Evolutionary conservation across 2,113 vertebrate species (phyloP).

Genomic region (Crotalus horridus): DNA sequence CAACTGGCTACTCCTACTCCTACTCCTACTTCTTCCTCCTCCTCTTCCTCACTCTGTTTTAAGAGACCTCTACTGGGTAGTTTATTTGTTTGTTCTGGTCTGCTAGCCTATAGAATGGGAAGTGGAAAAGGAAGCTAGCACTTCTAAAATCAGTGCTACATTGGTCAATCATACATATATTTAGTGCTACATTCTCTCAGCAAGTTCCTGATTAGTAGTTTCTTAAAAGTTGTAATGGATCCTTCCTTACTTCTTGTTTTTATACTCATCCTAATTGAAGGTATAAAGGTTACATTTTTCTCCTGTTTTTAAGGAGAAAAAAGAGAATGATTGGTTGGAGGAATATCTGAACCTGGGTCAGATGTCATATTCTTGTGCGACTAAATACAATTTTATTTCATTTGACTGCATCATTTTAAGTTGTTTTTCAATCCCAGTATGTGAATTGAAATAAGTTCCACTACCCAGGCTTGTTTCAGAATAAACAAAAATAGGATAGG

Average conservation of each 20-base stretch:
- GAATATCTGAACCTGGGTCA: background rate
- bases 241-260: background rate
- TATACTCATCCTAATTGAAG: background rate
- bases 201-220: background rate
- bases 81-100: background rate
- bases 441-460: background rate
- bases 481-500: background rate
- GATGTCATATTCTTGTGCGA: background rate
- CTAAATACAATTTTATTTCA: background rate
- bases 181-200: background rate
- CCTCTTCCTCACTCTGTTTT: background rate
- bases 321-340: background rate
- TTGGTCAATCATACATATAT: background rate
- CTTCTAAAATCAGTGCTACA: background rate
- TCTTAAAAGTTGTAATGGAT: background rate
- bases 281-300: background rate
- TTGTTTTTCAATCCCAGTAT: background rate
- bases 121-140: background rate
- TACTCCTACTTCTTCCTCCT: too few species aligned
- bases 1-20: too few species aligned
- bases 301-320: background rate
- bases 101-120: background rate
- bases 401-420: background rate
- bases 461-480: background rate
- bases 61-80: background rate